phyloP scores from a whole-genome alignment of 2,797 vertebrate species.

The Astyanax mexicanus region DNA sequence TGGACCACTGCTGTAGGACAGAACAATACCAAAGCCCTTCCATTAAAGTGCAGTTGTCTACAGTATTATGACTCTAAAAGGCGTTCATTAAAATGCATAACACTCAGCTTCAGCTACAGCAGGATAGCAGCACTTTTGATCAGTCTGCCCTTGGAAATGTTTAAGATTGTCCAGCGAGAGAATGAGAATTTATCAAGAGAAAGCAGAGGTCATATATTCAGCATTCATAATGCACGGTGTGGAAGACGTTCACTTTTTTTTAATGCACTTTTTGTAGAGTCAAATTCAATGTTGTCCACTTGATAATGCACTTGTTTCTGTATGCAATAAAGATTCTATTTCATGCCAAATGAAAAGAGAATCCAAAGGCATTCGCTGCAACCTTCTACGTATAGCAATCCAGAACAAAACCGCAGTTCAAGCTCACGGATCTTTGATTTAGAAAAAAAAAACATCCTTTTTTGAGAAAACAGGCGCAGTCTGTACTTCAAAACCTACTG shows the following conservation, averaged over 20 bases:
- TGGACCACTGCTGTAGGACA: slow-evolving; percentile 41
- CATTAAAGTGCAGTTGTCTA: slow-evolving; percentile 36
- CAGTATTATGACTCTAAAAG: slow-evolving; percentile 39
- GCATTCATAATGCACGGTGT: slow-evolving; percentile 7
- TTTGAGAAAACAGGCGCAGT: slow-evolving; percentile 28
- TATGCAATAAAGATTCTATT: neutral
- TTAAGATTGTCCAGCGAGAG: slow-evolving; percentile 18
- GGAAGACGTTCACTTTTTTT: neutral
- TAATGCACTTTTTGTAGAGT: slow-evolving; percentile 17
- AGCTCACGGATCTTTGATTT: slow-evolving; percentile 16
- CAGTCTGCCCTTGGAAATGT: slow-evolving; percentile 44
- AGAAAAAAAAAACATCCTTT: slow-evolving; percentile 18
- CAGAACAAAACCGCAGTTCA: slow-evolving; percentile 16
- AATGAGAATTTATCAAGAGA: slow-evolving; percentile 44
- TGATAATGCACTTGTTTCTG: neutral
- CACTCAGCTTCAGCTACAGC: slow-evolving; percentile 56
- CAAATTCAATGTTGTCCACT: neutral
- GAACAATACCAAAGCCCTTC: neutral
- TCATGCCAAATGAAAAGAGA: neutral
- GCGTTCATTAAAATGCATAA: slow-evolving; percentile 60
- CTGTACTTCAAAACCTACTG: slow-evolving; percentile 32
- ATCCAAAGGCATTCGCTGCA: slow-evolving; percentile 18
- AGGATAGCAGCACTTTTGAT: slow-evolving; percentile 55
- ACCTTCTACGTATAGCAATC: neutral
- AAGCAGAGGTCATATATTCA: slow-evolving; percentile 35